Evolutionary conservation across 2,888 invertebrate species (phyloP), one percentile per base, ranked within the genome.

Genomic region (Acleris emargana): DNA sequence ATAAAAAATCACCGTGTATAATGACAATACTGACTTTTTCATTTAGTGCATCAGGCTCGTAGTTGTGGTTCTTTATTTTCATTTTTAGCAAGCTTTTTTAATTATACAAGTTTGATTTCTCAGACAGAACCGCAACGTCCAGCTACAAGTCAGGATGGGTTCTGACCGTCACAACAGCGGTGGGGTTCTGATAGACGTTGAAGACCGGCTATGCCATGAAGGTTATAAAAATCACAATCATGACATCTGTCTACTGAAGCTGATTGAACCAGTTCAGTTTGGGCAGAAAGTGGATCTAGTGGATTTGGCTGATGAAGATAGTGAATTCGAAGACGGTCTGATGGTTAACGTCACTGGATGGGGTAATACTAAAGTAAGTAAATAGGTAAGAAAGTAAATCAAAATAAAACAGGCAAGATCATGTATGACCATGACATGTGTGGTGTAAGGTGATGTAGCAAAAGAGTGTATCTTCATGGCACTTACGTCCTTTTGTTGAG

Each of bases 341-440:
- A 22, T 58, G 17, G 32, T 71, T 5, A 51, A 60, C 1, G 61
- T 68, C 11, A 70, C 68, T 13, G 71, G 71, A 16, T 71, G 71
- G 69, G 71, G 71, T n/a, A 32, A 58, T 42, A 68, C 64, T 5
- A 28, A 59, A 64, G 73, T 70, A 53, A 63, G 62, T 32, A 1
- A 32, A 32, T 11, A 3, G 11, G 2, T 22, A 22, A 4, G 22
- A 4, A 2, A 22, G 22, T 22, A 3, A 22, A 22, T 3, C 22
- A 22, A 22, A 22, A 22, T 4, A 22, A 22, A 22, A 2, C 0
- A 4, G 22, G 22, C 22, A 22, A 22, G 22, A 3, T 3, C 4
- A 22, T 22, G 22, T 22, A 3, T 3, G 22, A 22, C 22, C 22
- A 22, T 22, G 22, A n/a, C 22, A 22, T 22, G 22, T 22, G n/a